phyloP scores from a whole-genome alignment of 2,113 vertebrate genomes.

The Columba livia region DNA sequence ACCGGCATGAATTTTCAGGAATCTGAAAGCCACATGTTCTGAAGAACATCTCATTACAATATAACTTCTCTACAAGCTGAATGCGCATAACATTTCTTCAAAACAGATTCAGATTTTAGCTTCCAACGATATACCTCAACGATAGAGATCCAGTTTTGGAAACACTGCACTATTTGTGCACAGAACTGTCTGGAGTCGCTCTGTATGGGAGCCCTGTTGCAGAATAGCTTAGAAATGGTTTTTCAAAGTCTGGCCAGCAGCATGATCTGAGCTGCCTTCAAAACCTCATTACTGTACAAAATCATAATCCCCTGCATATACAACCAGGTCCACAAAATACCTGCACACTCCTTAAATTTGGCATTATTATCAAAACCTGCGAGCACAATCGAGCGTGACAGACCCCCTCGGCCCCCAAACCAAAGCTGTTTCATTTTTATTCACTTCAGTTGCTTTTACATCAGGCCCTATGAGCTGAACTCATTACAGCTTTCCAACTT shows the following conservation, averaged over 20 bases:
- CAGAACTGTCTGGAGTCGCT: accelerated
- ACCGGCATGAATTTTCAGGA: not conserved
- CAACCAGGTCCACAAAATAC: not conserved
- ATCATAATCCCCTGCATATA: accelerated
- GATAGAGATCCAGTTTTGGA: not conserved
- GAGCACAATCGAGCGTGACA: not conserved
- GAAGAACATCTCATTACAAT: not conserved
- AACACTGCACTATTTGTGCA: accelerated
- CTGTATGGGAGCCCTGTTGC: accelerated
- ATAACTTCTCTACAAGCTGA: not conserved
- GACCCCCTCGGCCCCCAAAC: not conserved
- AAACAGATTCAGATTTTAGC: not conserved
- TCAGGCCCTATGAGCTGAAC: not conserved
- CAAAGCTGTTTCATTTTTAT: not conserved
- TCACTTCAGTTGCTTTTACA: not conserved
- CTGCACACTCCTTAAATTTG: not conserved
- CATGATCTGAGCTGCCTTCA: not conserved
- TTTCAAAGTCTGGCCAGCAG: not conserved
- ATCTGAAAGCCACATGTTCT: not conserved
- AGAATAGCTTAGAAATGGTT: not conserved
- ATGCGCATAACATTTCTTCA: no score
- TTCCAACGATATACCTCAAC: not conserved
- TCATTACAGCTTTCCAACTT: not conserved
- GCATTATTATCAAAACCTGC: not conserved
- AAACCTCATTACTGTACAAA: not conserved